phyloP scores from a whole-genome alignment of 2,113 vertebrate species.

The Oxygymnocypris stewartii region DNA sequence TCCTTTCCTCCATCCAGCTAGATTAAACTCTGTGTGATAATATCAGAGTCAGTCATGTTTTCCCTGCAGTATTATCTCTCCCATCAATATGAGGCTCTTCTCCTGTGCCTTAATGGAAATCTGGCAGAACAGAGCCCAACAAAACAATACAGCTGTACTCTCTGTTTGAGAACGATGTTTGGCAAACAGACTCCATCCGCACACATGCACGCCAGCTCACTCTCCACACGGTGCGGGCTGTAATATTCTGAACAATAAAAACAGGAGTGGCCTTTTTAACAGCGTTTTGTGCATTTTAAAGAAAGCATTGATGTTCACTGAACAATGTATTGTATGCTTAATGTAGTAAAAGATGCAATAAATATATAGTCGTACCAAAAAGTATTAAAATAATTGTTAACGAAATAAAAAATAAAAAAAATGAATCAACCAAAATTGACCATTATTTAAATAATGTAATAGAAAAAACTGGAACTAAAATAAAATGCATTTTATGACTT shows the following conservation, averaged over 20 bases:
- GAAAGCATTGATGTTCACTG: background rate
- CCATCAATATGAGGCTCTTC: conserved; percentile 16
- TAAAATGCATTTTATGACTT: background rate
- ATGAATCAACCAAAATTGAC: background rate
- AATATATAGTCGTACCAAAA: background rate
- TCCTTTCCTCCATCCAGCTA: conserved; percentile 12
- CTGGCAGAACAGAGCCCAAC: conserved; percentile 18
- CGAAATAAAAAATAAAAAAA: background rate
- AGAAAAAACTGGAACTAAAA: background rate
- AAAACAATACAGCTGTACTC: conserved; percentile 17
- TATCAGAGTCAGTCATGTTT: background rate
- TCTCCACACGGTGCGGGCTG: background rate
- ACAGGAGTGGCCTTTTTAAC: background rate
- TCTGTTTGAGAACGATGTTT: conserved; percentile 39
- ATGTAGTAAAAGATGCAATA: background rate
- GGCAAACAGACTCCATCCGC: conserved; percentile 38
- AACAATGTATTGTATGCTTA: background rate
- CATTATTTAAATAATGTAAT: background rate
- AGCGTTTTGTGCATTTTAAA: background rate
- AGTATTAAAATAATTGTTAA: background rate
- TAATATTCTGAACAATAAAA: conserved; percentile 6
- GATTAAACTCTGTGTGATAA: background rate
- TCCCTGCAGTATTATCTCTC: conserved; percentile 5
- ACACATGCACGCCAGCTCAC: background rate
- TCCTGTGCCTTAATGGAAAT: conserved; percentile 25